These are phyloP conservation scores for Oreohelix idahoensis DNA, from an alignment of 1,140 invertebrate species.

Conservation along the genomic window DNA sequence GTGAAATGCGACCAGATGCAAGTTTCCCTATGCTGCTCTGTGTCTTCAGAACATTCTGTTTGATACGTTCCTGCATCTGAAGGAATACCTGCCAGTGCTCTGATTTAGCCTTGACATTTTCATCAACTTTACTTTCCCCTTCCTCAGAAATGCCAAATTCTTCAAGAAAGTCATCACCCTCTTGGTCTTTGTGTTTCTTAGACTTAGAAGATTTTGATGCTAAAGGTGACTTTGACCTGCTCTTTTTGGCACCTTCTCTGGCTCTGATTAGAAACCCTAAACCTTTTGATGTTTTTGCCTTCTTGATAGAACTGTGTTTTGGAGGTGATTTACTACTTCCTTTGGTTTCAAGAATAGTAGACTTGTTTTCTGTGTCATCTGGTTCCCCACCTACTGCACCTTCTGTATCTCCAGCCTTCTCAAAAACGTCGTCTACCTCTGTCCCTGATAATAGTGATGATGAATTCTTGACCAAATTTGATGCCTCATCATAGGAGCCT, in stretches of 20 bases:
- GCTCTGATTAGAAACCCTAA: constrained; percentile 54
- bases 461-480: constrained; percentile 62
- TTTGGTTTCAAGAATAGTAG: constrained; percentile 26
- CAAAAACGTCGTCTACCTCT: constrained; percentile 51
- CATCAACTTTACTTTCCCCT: constrained; percentile 42
- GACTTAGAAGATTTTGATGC: constrained; percentile 57
- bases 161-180: not conserved
- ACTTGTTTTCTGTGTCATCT: not conserved
- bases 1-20: constrained; percentile 52
- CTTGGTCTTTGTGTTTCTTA: constrained; percentile 16
- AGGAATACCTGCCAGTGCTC: constrained; percentile 74
- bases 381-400: not conserved
- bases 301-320: constrained; percentile 42
- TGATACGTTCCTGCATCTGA: constrained; percentile 72
- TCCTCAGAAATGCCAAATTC: not conserved
- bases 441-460: constrained; percentile 53
- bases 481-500: constrained; percentile 67
- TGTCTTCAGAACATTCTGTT: constrained; percentile 70
- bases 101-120: constrained; percentile 63
- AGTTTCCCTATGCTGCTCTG: constrained; percentile 70
- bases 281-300: constrained; percentile 53
- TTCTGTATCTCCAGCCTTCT: constrained; percentile 24
- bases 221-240: constrained; percentile 48
- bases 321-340: constrained; percentile 24
- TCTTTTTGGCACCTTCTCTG: constrained; percentile 43